Conservation (phyloP, 2,797 vertebrate species). For the Propithecus deckenii region DNA sequence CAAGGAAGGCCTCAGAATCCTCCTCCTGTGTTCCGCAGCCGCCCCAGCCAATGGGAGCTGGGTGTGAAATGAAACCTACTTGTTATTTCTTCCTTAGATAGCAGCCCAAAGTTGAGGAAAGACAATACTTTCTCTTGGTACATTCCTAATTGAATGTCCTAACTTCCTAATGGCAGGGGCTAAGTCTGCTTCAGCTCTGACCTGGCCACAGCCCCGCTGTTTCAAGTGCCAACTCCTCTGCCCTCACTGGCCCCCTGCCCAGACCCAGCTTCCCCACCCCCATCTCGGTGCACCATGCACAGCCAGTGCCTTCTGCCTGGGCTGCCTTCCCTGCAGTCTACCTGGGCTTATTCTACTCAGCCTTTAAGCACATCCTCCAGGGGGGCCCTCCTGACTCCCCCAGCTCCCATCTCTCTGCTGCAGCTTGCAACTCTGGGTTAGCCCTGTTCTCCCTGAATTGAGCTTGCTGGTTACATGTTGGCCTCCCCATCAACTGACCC, state of each 20-base stretch:
- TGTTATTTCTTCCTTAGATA: neutral
- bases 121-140: neutral
- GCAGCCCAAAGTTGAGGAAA: neutral
- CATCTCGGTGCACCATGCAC: fast-evolving
- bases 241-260: neutral
- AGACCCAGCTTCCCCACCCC: neutral
- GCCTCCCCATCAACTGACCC: neutral
- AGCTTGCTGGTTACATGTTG: neutral
- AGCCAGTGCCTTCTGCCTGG: neutral
- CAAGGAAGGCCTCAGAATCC: neutral
- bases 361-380: neutral
- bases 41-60: neutral
- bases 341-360: neutral
- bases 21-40: fast-evolving
- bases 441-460: neutral
- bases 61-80: neutral
- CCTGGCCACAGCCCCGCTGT: neutral
- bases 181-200: neutral
- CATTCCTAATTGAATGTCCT: neutral
- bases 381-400: neutral
- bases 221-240: neutral
- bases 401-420: neutral
- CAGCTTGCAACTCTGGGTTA: neutral
- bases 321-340: neutral
- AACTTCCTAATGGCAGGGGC: neutral